Conservation (phyloP, 2,888 invertebrate genomes). For the Elysia crispata region DNA sequence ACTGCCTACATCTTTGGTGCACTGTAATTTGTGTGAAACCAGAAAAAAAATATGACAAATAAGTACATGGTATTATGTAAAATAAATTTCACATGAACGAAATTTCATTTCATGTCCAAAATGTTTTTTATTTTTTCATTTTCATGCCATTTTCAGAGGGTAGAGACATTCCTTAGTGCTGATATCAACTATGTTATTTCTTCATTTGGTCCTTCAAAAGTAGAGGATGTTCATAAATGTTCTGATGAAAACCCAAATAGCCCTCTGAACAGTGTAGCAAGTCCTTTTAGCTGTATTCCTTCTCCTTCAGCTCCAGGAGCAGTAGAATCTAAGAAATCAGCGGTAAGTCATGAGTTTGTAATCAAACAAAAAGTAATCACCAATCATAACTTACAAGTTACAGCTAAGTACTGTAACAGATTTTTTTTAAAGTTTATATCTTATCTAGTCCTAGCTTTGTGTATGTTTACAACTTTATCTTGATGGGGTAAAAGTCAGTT, state of each 20-base stretch:
- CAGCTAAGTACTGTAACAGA: not conserved
- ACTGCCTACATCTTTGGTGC: too few species aligned
- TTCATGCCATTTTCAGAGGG: conserved; percentile 56
- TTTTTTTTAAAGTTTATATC: conserved; percentile 42
- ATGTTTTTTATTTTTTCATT: too few species aligned
- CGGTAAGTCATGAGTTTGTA: conserved; percentile 41
- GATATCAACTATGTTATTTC: conserved; percentile 71
- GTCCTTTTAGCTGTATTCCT: conserved; percentile 70
- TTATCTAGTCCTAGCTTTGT: conserved; percentile 50
- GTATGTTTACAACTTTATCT: conserved; percentile 5
- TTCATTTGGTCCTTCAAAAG: conserved; percentile 57
- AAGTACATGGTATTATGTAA: too few species aligned
- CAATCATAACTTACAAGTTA: not conserved
- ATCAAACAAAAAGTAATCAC: too few species aligned
- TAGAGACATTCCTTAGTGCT: conserved; percentile 68
- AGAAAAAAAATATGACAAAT: too few species aligned
- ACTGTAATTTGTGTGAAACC: too few species aligned
- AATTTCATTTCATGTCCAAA: too few species aligned
- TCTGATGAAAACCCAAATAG: conserved; percentile 56
- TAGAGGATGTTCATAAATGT: conserved; percentile 46
- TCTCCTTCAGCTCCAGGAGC: conserved; percentile 57
- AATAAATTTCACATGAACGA: too few species aligned
- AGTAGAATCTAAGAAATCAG: conserved; percentile 47
- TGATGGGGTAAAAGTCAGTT: too few species aligned
- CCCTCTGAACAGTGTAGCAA: conserved; percentile 62